Evolutionary conservation across 1,140 invertebrate genomes (phyloP).

Genomic region (Asbolus verrucosus): DNA sequence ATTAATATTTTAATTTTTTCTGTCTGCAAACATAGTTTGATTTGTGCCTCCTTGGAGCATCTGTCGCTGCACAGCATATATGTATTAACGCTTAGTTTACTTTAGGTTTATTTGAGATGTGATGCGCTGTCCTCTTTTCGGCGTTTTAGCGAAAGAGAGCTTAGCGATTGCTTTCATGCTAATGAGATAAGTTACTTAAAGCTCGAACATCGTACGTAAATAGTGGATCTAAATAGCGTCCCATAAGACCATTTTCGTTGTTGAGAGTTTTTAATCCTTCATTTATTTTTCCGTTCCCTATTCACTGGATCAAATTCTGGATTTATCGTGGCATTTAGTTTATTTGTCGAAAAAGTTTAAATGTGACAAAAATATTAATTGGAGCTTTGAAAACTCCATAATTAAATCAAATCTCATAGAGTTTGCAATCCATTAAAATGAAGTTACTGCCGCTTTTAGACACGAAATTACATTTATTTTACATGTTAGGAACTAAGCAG

Average conservation of each 20-base stretch:
- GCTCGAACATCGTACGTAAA: constrained; percentile 3
- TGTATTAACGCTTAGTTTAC: constrained; percentile 12
- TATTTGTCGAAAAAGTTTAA: constrained; percentile 3
- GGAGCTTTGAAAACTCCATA: constrained; percentile 2
- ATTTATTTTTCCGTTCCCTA: constrained; percentile 1
- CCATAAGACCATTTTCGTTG: constrained; percentile 1
- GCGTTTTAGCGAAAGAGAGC: neutral
- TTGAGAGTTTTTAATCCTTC: neutral
- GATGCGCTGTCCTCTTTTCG: neutral
- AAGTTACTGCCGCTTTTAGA: constrained; percentile 15
- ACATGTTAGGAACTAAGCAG: neutral
- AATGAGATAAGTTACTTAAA: constrained; percentile 32
- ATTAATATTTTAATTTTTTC: no score
- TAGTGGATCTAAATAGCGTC: neutral
- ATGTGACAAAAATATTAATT: constrained; percentile 11
- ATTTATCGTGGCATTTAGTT: neutral
- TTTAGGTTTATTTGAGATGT: neutral
- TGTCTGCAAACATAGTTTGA: no score
- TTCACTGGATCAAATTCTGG: neutral
- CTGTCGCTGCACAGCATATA: no score
- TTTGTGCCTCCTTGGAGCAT: no score
- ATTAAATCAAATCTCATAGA: neutral
- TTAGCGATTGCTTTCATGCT: constrained; percentile 27
- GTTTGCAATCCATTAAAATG: constrained; percentile 16
- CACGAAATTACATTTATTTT: constrained; percentile 21